Evolutionary conservation across 2,888 invertebrate species (phyloP), one percentile per base, ranked within the genome.

Genomic region (Graphium colonna): DNA sequence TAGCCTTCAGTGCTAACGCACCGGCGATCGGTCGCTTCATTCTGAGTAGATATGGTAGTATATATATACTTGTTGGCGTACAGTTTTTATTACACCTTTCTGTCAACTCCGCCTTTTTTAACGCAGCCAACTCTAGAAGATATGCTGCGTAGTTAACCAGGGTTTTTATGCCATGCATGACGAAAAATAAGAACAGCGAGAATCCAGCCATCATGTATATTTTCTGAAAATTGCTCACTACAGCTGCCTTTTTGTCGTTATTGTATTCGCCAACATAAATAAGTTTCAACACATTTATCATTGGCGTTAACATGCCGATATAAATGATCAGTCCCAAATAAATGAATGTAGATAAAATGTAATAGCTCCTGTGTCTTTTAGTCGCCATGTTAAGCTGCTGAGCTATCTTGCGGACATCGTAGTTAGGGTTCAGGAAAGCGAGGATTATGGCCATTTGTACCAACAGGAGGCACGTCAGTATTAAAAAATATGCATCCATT

Each of bases 191-290:
- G 51, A 83, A 85, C 9, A 86, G 66, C 0, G 86, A 86, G 50
- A 83, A 84, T n/a, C 84, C 85, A 52, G 85, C 75, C 10, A 82
- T 73, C 0, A 80, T 71, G 52, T 84, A 86, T 52, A 79, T 79
- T 65, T 78, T 83, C 54, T 84, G 83, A 0, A 80, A 65, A n/a
- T 65, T 70, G 39, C 67, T 72, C 1, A 84, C 54, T 1, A 81
- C 43, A 0, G 71, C 40, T 1, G 77, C 3, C 57, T 81, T 84
- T 0, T 86, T 76, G 33, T 70, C 64, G 1, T 77, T 69, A 9
- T 67, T 63, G 0, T 76, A 47, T 1, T 58, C 33, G 1, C 64
- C 58, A 1, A 46, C 56, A 9, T 74, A 73, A 10, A 81, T 75
- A 36, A 86, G 52, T 10, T 55, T 62, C 51, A 77, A 66, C 2